Base-by-base conservation (phyloP, 1,140 invertebrate species). In the Drosophila tropicalis region DNA sequence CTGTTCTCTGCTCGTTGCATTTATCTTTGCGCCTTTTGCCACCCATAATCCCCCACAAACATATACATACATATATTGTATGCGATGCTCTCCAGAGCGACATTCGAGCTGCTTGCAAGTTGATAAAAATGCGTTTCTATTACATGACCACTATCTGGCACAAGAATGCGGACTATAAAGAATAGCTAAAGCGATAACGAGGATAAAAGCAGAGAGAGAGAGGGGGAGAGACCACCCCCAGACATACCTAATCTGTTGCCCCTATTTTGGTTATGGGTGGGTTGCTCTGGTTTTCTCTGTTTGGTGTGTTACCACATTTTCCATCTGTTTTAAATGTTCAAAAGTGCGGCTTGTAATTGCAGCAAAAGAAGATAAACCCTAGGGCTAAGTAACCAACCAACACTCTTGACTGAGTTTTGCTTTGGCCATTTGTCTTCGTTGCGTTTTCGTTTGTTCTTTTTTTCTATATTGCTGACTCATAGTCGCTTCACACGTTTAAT, bases 401-500 rank as follows among this genome's bases (percentile, higher is more conserved):
- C 44, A 69, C 29, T 44, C 55, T 67, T 47, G 15, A 22, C 34
- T 62, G 41, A 10, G 22, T 25, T 54, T 51, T 68, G 56, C 54
- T 13, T 36, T 29, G 39, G 36, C 55, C 67, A 78, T 82, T 82
- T 79, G 68, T 74, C 74, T 82, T 82, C 55, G 66, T 70, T 78
- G 47, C 22, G 34, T 51, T 51, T 51, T 51, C 3, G 3, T 17
- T 10, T 51, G 1, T 15, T 56, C 7, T 29, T 39, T 29, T 39
- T 39, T 39, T 51, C 58, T 64, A 56, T 65, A 70, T 34, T 71
- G 64, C 67, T 40, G 61, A 67, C 73, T 76, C 73, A 77, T 66
- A 41, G 62, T 57, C 56, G 19, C 57, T 77, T 77, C 62, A 65
- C 74, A 65, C 67, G 62, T 77, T 77, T 71, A 77, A 77, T 77